These are phyloP conservation scores for Dasypogon diadema DNA, from an alignment of 2,888 invertebrate genomes.

Conservation along the genomic window DNA sequence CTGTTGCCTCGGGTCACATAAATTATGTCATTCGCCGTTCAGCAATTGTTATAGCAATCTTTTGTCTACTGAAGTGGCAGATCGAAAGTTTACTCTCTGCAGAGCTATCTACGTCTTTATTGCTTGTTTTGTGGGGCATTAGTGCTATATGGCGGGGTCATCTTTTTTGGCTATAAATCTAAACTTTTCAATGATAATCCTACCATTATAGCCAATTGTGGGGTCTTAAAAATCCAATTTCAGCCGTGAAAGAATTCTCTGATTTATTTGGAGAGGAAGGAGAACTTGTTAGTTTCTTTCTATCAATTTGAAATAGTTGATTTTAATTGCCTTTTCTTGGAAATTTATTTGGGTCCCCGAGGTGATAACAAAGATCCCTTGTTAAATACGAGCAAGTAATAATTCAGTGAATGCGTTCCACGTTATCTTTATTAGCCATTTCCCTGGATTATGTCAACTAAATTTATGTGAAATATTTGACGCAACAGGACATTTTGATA, in stretches of 20 bases:
- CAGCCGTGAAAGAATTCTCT: conserved; percentile 32
- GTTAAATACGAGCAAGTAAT: conserved; percentile 12
- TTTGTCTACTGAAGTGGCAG: conserved; percentile 48
- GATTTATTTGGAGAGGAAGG: conserved; percentile 26
- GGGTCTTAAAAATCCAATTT: conserved; percentile 50
- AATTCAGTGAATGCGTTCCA: conserved; percentile 33
- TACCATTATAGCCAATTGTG: conserved; percentile 49
- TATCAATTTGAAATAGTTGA: conserved; percentile 49
- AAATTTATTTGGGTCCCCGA: conserved; percentile 26
- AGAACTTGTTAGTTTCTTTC: conserved; percentile 33
- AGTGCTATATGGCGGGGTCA: conserved; percentile 23
- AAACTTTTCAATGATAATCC: conserved; percentile 45
- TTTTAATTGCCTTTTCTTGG: conserved; percentile 43
- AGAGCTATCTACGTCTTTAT: conserved; percentile 34
- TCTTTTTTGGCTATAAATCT: conserved; percentile 48
- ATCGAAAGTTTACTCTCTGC: conserved; percentile 37
- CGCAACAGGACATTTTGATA: too few species aligned
- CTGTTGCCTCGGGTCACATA: conserved; percentile 44
- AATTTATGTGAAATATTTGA: conserved; percentile 34
- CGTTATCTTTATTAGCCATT: conserved; percentile 41
- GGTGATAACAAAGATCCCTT: conserved; percentile 22
- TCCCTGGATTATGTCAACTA: conserved; percentile 43
- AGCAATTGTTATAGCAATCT: conserved; percentile 34
- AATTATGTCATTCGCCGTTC: conserved; percentile 48
- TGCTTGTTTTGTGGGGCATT: conserved; percentile 48